phyloP scores from a whole-genome alignment of 2,888 invertebrate species.

The Drosophila kambysellisi region DNA sequence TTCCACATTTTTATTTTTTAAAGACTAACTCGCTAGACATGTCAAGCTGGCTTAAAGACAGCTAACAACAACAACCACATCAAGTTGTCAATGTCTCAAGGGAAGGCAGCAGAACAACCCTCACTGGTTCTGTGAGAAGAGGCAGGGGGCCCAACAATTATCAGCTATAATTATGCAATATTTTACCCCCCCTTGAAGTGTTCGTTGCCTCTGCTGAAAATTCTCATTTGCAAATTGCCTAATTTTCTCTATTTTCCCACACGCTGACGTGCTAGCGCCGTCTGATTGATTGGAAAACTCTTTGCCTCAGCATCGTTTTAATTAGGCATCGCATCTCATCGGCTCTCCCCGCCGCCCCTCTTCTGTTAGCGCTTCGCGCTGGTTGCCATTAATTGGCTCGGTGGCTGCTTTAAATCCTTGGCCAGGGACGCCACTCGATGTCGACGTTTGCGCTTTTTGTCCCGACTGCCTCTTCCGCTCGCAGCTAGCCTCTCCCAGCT shows the following conservation, averaged over 20 bases:
- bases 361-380: constrained; percentile 19
- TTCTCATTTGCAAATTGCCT: constrained; percentile 76
- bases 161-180: constrained; percentile 78
- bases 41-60: constrained; percentile 76
- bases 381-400: constrained; percentile 74
- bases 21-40: constrained; percentile 41
- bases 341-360: background rate
- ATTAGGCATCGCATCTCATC: constrained; percentile 58
- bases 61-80: constrained; percentile 50
- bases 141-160: constrained; percentile 59
- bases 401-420: constrained; percentile 64
- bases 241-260: constrained; percentile 73
- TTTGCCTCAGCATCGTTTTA: constrained; percentile 61
- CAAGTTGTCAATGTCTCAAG: constrained; percentile 67
- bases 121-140: constrained; percentile 11
- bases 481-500: background rate
- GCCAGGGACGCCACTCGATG: constrained; percentile 40
- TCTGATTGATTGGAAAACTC: constrained; percentile 79
- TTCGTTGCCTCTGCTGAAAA: constrained; percentile 24
- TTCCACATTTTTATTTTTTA: constrained; percentile 25
- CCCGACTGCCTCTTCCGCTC: constrained; percentile 29
- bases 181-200: constrained; percentile 27
- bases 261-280: constrained; percentile 38
- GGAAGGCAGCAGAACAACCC: constrained; percentile 63
- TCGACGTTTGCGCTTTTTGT: constrained; percentile 63